These are phyloP conservation scores for Pseudopipra pipra DNA, from an alignment of 2,113 vertebrate genomes.

Conservation along the genomic window DNA sequence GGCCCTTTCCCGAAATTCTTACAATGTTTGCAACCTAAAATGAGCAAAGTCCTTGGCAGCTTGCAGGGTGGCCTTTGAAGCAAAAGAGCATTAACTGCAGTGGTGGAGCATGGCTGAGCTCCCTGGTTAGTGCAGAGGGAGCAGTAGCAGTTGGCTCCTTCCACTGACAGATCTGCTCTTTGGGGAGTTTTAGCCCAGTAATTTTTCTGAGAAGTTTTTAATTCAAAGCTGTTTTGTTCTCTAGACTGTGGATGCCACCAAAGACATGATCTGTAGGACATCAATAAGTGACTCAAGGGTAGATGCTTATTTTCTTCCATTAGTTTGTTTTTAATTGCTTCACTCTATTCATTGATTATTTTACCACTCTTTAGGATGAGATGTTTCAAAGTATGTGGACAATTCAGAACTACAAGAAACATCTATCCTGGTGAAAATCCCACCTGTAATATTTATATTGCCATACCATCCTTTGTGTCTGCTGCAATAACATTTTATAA, in stretches of 20 bases:
- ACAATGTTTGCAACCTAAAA: background rate
- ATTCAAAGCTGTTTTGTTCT: background rate
- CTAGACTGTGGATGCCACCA: background rate
- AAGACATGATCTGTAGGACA: background rate
- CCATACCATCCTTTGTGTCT: rapidly evolving
- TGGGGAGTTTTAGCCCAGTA: background rate
- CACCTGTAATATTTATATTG: background rate
- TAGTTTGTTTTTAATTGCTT: background rate
- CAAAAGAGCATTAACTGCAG: background rate
- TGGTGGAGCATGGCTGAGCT: background rate
- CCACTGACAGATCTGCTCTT: background rate
- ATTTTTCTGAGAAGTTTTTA: background rate
- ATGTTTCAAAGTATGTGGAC: background rate
- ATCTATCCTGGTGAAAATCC: background rate
- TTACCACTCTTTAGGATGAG: background rate
- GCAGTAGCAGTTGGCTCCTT: background rate
- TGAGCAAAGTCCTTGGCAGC: background rate
- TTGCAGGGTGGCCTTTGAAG: background rate
- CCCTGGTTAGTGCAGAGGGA: background rate
- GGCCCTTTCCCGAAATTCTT: background rate
- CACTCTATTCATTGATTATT: background rate
- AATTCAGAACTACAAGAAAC: background rate
- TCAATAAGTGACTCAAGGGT: background rate
- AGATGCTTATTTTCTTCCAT: background rate
- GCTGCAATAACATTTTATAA: background rate